These are phyloP conservation scores for Nomada fabriciana DNA, from an alignment of 2,888 invertebrate species.

Conservation along the genomic window DNA sequence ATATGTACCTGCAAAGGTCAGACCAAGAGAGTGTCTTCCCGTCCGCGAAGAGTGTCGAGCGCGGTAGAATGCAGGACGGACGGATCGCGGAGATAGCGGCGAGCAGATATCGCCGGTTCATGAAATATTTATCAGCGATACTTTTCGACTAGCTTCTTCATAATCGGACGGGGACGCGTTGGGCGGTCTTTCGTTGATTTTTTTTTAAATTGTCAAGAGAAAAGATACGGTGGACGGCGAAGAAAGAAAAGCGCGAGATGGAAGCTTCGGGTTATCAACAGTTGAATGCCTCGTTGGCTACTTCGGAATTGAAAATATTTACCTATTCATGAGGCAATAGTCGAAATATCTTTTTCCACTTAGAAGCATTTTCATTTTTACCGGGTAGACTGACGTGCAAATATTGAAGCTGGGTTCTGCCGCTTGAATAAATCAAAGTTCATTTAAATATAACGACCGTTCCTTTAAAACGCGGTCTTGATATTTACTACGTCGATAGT, in stretches of 20 bases:
- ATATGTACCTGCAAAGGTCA: conserved; percentile 53
- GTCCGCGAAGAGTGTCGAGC: conserved; percentile 27
- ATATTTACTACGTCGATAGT: neutral
- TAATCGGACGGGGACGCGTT: neutral
- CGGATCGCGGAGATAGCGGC: conserved; percentile 1
- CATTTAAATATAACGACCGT: too few species aligned
- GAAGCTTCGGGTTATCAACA: too few species aligned
- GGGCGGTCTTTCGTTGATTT: neutral
- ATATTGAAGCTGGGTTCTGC: too few species aligned
- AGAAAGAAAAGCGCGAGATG: neutral
- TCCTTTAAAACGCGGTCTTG: too few species aligned
- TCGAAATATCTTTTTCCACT: too few species aligned
- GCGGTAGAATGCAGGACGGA: conserved; percentile 25
- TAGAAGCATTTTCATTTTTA: too few species aligned
- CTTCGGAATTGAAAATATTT: too few species aligned
- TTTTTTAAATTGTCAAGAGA: neutral
- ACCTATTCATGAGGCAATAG: too few species aligned
- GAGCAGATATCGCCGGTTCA: conserved; percentile 8
- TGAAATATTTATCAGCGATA: conserved; percentile 36
- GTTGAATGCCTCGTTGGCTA: too few species aligned
- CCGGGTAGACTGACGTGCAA: too few species aligned
- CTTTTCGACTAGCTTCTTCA: neutral
- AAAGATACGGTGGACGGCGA: too few species aligned
- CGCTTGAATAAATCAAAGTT: too few species aligned
- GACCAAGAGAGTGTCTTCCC: conserved; percentile 26